These are phyloP conservation scores for Arrhamphus sclerolepis DNA, from an alignment of 2,797 vertebrate genomes.

Conservation along the genomic window DNA sequence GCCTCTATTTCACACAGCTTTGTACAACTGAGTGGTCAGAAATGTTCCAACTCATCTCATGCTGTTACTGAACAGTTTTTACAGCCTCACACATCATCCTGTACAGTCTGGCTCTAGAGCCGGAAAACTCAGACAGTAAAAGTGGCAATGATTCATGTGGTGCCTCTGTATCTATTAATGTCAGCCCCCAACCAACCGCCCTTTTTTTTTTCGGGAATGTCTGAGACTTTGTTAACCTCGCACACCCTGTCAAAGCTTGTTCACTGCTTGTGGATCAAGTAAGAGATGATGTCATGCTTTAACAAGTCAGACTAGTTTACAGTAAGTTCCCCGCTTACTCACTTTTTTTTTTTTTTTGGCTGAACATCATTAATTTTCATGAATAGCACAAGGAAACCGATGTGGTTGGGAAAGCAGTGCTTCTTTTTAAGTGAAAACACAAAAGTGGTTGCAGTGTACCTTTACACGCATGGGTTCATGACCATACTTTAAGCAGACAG, in stretches of 20 bases:
- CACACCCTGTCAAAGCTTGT: slow-evolving; percentile 25
- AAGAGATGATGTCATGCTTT: slow-evolving; percentile 18
- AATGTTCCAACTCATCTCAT: slow-evolving; percentile 44
- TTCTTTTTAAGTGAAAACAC: neutral
- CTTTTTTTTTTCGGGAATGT: slow-evolving; percentile 4
- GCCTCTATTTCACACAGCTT: slow-evolving; percentile 12
- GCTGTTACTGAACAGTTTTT: slow-evolving; percentile 40
- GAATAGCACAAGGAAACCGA: neutral
- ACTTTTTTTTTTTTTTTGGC: neutral
- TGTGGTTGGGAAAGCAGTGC: no score
- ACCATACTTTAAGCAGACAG: neutral
- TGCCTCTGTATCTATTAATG: slow-evolving; percentile 33
- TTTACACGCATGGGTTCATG: neutral
- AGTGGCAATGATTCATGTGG: slow-evolving; percentile 43
- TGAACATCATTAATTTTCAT: neutral
- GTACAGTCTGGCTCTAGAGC: slow-evolving; percentile 37
- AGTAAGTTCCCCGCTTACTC: neutral
- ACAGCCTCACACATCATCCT: slow-evolving; percentile 61
- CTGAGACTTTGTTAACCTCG: slow-evolving; percentile 42
- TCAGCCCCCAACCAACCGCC: no score
- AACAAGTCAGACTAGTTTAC: slow-evolving; percentile 9
- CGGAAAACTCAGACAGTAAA: slow-evolving; percentile 48
- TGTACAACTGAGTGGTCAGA: slow-evolving; percentile 51
- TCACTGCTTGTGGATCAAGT: slow-evolving; percentile 3
- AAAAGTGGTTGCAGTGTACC: no score